phyloP scores from a whole-genome alignment of 2,113 vertebrate genomes.

The Labeo rohita region DNA sequence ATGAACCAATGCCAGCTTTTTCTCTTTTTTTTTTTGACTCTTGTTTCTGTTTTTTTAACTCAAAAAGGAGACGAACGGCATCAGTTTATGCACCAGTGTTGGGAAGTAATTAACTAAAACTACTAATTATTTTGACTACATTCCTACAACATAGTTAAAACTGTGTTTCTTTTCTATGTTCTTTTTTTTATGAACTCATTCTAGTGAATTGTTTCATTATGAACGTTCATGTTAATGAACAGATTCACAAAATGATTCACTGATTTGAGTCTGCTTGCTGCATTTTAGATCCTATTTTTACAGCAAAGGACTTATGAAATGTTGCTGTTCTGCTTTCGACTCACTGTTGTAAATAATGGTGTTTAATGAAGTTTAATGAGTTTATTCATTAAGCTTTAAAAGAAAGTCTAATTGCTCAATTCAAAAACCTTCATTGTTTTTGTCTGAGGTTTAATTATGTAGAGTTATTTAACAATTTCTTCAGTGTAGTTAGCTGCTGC shows the following conservation, averaged over 20 bases:
- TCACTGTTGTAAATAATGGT: neutral
- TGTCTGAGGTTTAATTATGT: neutral
- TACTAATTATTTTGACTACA: neutral
- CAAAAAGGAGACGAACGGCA: neutral
- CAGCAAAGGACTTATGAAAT: neutral
- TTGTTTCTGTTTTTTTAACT: neutral
- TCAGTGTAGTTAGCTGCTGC: neutral
- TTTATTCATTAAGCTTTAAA: neutral
- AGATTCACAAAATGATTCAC: neutral
- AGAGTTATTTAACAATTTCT: neutral
- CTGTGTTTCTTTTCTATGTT: neutral
- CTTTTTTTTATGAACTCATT: neutral
- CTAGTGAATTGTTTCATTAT: neutral
- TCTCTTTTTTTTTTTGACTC: neutral
- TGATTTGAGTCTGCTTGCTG: neutral
- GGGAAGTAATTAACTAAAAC: neutral
- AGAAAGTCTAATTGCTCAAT: neutral
- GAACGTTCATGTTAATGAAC: neutral
- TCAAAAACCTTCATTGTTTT: neutral
- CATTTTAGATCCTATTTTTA: neutral
- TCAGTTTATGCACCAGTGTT: neutral
- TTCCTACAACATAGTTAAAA: neutral
- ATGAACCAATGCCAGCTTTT: conserved; percentile 29
- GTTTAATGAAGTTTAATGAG: neutral
- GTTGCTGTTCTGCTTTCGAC: neutral